Evolutionary conservation across 2,113 vertebrate genomes (phyloP).

Genomic region (Archilochus colubris): DNA sequence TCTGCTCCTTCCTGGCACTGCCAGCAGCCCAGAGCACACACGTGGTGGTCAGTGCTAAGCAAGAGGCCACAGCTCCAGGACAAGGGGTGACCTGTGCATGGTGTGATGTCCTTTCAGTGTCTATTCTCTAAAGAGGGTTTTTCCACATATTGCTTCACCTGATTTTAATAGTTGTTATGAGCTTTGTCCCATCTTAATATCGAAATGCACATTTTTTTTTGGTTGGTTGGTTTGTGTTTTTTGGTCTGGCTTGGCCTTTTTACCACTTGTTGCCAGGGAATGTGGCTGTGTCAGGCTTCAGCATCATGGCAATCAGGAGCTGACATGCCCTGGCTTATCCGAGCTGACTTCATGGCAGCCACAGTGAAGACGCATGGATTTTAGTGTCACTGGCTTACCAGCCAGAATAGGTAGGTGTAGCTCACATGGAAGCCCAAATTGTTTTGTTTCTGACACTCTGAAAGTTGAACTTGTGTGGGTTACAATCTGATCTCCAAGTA

Average conservation of each 20-base stretch:
- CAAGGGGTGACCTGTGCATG: neutral
- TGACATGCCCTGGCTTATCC: neutral
- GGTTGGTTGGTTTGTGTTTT: too few relatives aligned
- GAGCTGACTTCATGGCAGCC: neutral
- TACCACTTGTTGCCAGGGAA: neutral
- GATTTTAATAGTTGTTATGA: neutral
- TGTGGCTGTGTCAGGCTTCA: neutral
- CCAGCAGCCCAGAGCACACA: neutral
- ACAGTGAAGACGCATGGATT: neutral
- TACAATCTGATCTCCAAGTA: fast-evolving
- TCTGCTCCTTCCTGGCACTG: neutral
- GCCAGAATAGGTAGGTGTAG: neutral
- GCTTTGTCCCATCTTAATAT: neutral
- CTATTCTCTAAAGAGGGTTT: neutral
- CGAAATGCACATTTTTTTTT: neutral
- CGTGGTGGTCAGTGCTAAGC: neutral
- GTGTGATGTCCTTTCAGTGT: neutral
- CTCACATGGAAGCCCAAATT: fast-evolving
- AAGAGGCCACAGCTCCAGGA: neutral
- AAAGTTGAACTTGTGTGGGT: neutral
- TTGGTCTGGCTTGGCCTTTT: too few relatives aligned
- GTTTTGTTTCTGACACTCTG: neutral
- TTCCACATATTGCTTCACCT: neutral
- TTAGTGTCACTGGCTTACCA: neutral
- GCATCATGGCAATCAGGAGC: neutral